These are phyloP conservation scores for Dinocampus coccinellae DNA, from an alignment of 2,888 invertebrate genomes.

Conservation along the genomic window DNA sequence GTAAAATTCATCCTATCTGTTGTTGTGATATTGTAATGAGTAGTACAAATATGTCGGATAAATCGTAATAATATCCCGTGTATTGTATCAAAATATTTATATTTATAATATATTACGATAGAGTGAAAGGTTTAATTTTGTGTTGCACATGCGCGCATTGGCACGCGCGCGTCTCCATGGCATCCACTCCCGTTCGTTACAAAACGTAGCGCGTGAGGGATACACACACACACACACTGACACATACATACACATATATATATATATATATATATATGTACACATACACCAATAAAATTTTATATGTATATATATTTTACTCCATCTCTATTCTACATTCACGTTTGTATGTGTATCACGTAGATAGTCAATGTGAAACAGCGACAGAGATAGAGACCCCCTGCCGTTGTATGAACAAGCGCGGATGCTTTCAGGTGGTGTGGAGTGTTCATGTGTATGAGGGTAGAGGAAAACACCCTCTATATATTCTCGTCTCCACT, in stretches of 20 bases:
- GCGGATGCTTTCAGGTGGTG: conserved; percentile 50
- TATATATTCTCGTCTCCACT: conserved; percentile 27
- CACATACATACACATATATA: not conserved
- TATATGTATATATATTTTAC: no score
- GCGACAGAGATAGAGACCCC: conserved; percentile 43
- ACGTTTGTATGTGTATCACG: no score
- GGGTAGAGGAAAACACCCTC: conserved; percentile 51
- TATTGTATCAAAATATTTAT: no score
- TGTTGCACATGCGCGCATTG: conserved; percentile 12
- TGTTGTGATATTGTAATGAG: no score
- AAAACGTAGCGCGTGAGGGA: conserved; percentile 1
- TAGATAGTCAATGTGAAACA: no score
- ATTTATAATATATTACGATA: not conserved
- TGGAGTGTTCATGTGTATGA: conserved; percentile 33
- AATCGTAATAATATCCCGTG: no score
- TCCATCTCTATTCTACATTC: no score
- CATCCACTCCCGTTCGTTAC: conserved; percentile 41
- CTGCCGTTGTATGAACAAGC: conserved; percentile 35
- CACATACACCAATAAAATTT: no score
- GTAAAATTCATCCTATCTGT: no score
- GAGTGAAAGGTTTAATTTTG: not conserved
- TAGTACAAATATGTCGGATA: no score
- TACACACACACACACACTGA: not conserved
- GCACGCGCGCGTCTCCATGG: conserved; percentile 55
- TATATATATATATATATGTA: conserved; percentile 22